These are phyloP conservation scores for Drosophila phalerata DNA, from an alignment of 2,888 invertebrate genomes.

Conservation along the genomic window DNA sequence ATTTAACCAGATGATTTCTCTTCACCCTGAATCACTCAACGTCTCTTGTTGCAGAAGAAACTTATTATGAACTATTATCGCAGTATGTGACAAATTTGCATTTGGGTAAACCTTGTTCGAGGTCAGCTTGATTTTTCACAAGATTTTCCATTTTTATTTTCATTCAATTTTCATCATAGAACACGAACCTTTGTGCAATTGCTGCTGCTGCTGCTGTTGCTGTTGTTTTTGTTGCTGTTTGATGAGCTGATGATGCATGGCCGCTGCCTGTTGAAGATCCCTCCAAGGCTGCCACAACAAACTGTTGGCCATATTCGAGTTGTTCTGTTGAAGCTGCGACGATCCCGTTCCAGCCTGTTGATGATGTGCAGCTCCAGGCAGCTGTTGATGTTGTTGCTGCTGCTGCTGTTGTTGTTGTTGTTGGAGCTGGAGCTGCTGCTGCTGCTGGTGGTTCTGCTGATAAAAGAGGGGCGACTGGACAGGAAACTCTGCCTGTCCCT, in stretches of 20 bases:
- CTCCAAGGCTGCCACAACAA: slow-evolving; percentile 85
- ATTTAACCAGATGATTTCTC: neutral
- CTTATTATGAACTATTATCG: slow-evolving; percentile 6
- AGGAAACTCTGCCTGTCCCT: slow-evolving; percentile 48
- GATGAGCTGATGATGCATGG: slow-evolving; percentile 83
- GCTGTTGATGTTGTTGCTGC: slow-evolving; percentile 50
- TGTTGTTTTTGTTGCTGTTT: slow-evolving; percentile 79
- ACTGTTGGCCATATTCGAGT: slow-evolving; percentile 83
- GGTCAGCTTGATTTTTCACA: slow-evolving; percentile 37
- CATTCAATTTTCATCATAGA: slow-evolving; percentile 23
- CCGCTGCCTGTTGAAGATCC: slow-evolving; percentile 83
- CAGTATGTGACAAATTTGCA: slow-evolving; percentile 47
- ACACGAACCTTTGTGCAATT: slow-evolving; percentile 55
- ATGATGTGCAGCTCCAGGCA: slow-evolving; percentile 45
- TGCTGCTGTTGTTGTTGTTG: slow-evolving; percentile 54
- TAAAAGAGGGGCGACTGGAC: slow-evolving; percentile 51
- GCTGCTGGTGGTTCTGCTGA: slow-evolving; percentile 43
- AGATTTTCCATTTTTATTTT: slow-evolving; percentile 14
- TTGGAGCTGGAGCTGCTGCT: slow-evolving; percentile 35
- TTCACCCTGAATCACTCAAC: neutral
- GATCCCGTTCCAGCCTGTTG: slow-evolving; percentile 37
- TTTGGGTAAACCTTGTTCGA: slow-evolving; percentile 31
- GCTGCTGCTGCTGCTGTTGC: slow-evolving; percentile 48
- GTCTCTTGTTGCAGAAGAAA: slow-evolving; percentile 36
- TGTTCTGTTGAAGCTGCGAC: slow-evolving; percentile 61